Evolutionary conservation across 37 sponge, comb jelly and placozoan genomes (phyloP).

Genomic region (Haliclona indistincta): DNA sequence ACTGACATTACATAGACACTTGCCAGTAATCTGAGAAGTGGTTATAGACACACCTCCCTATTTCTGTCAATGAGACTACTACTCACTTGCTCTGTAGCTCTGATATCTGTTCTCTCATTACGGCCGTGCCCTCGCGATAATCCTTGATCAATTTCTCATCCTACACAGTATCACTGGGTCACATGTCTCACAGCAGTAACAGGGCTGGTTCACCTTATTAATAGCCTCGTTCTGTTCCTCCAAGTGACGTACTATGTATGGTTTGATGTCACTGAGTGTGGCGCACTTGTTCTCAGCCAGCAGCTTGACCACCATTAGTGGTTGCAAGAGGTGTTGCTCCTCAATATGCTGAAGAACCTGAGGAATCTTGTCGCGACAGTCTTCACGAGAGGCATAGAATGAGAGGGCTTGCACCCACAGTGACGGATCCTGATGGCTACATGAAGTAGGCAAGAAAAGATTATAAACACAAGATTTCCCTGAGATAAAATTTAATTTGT

Average conservation of each 20-base stretch:
- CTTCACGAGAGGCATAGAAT: conserved; percentile 71
- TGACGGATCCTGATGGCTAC: conserved; percentile 68
- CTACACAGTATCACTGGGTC: conserved; percentile 3
- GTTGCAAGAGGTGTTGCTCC: conserved; percentile 88
- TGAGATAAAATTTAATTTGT: too few relatives aligned
- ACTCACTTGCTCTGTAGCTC: conserved; percentile 79
- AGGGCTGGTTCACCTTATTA: conserved; percentile 35
- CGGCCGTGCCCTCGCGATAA: conserved; percentile 80
- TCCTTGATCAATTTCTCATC: conserved; percentile 77
- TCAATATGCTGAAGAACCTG: conserved; percentile 86
- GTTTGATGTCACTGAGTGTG: conserved; percentile 71
- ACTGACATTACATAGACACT: not conserved
- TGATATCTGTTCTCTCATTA: conserved; percentile 79
- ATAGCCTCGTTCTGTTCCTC: conserved; percentile 76
- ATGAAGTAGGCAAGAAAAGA: not conserved
- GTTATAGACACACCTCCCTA: not conserved
- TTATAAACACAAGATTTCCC: too few relatives aligned
- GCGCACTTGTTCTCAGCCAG: conserved; percentile 66
- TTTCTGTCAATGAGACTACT: not conserved
- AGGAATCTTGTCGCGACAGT: conserved; percentile 51
- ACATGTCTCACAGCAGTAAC: not conserved
- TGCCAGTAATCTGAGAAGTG: not conserved
- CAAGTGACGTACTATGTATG: conserved; percentile 68
- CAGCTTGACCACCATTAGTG: conserved; percentile 89
- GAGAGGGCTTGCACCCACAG: conserved; percentile 89